Base-by-base conservation (phyloP, 2,888 invertebrate species). In the Cerastoderma edule region DNA sequence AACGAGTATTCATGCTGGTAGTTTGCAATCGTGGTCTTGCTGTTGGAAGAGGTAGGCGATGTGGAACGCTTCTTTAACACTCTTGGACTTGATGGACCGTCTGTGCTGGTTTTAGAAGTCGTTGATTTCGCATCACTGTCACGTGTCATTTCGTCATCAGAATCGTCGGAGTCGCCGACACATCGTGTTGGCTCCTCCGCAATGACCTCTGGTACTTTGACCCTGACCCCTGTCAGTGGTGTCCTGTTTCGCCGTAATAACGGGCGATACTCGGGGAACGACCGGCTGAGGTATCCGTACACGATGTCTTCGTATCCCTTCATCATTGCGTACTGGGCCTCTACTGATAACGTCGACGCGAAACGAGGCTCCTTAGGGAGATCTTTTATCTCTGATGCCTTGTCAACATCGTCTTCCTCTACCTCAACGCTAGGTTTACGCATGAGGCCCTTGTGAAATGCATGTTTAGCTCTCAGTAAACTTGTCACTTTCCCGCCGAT, bases 291-390 rank as follows among this genome's bases (percentile, higher is more conserved):
- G 24, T 85, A 82, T 30, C 80, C 77, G 69, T 85, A 85, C 5
- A 91, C 87, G 5, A 87, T 80, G 68, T 91, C 91, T 71, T 91
- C 91, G 67, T 91, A 91, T 0, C 91, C 89, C 75, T 91, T 91
- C 86, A 91, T 84, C 78, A 89, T 87, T 63, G 91, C 90, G 74
- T 88, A 91, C 79, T 91, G 91, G 0, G 91, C 91, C 67, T 91
- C 91, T 3, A 88, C 81, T 0, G 91, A 91, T 46, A 91, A 75
- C 6, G 88, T 87, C 0, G 91, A 87, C 22, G 88, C 87, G 75
- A 91, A 91, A 19, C 91, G 77, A 0, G 91, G 88, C 27, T 82
- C 78, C 30, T 76, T 78, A 6, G 91, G 91, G 32, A 91, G 67
- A 54, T 86, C 80, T 57, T 85, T 83, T 46, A 87, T 87, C 30